phyloP scores from a whole-genome alignment of 2,797 vertebrate species.

The Rhadinocentrus ornatus region DNA sequence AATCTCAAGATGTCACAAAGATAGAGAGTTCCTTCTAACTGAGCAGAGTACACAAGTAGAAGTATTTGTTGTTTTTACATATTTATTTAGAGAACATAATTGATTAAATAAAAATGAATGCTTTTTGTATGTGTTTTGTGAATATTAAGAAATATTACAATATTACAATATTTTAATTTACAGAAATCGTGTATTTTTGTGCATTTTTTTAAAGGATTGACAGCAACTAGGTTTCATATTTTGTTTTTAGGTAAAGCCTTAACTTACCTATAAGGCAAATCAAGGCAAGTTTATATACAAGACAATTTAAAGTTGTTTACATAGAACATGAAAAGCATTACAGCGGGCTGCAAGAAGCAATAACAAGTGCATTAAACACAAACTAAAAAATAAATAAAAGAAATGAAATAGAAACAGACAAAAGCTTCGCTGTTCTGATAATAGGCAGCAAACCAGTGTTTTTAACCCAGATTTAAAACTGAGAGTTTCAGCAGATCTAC shows the following conservation, averaged over 20 bases:
- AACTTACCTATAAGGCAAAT: background rate
- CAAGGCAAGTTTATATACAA: too few species aligned
- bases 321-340: too few species aligned
- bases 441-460: too few species aligned
- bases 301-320: too few species aligned
- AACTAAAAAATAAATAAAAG: too few species aligned
- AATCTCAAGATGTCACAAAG: constrained; percentile 36
- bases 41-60: background rate
- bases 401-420: too few species aligned
- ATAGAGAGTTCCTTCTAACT: constrained; percentile 74
- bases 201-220: background rate
- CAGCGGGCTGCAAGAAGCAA: too few species aligned
- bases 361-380: too few species aligned
- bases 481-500: too few species aligned
- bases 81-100: constrained; percentile 51
- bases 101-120: background rate
- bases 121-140: constrained; percentile 35
- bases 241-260: background rate
- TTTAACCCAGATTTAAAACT: too few species aligned
- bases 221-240: background rate
- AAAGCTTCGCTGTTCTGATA: too few species aligned
- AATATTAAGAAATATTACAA: constrained; percentile 17
- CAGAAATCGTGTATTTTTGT: background rate
- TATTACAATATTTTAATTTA: constrained; percentile 15
- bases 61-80: constrained; percentile 42